These are phyloP conservation scores for Anabacerthia variegaticeps DNA, from an alignment of 2,797 vertebrate genomes.

Conservation along the genomic window DNA sequence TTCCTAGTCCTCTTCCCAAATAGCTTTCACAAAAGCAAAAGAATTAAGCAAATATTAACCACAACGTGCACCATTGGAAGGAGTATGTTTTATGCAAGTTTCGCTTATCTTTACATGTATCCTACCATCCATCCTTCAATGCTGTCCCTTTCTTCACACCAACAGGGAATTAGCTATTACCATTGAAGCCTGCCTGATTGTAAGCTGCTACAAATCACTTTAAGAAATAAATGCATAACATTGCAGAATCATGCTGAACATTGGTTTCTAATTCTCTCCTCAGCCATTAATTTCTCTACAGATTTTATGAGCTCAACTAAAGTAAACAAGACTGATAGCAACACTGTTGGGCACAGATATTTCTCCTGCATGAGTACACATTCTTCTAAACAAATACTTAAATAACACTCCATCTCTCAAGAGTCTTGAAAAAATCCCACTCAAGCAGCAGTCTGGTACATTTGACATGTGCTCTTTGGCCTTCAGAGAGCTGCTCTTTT, in stretches of 20 bases:
- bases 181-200: neutral
- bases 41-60: neutral
- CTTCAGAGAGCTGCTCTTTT: neutral
- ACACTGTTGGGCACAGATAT: neutral
- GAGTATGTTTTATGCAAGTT: neutral
- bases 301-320: neutral
- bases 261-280: neutral
- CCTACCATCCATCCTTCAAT: neutral
- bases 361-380: neutral
- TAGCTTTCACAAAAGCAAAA: neutral
- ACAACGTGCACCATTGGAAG: neutral
- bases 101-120: neutral
- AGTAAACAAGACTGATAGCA: neutral
- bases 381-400: slow-evolving; percentile 55
- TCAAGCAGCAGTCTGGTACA: neutral
- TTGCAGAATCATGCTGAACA: neutral
- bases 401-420: slow-evolving; percentile 18
- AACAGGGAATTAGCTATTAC: neutral
- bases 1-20: neutral
- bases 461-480: neutral
- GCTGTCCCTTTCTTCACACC: neutral
- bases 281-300: neutral
- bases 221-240: neutral
- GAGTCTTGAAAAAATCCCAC: neutral
- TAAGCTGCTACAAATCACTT: neutral